A percentile compares a stretch with the other conserved stretches of the same genome.
phyloP scores from a whole-genome alignment of 2,888 invertebrate species.

The Drosophila macrothrix region DNA sequence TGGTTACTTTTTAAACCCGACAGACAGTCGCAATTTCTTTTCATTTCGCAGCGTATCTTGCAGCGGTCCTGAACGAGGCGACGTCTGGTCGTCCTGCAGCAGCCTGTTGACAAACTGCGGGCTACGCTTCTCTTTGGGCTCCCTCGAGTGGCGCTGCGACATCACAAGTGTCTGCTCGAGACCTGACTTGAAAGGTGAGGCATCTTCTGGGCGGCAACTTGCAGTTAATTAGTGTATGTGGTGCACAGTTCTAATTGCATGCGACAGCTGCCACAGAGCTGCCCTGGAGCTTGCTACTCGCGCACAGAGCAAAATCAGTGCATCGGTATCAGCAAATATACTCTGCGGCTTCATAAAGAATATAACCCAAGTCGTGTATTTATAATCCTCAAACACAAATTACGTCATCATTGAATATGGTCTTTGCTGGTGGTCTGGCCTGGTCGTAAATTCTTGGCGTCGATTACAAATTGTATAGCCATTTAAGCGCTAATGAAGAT shows the following conservation, averaged over 20 bases:
- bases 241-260: constrained; percentile 65
- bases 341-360: constrained; percentile 46
- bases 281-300: constrained; percentile 14
- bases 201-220: constrained; percentile 46
- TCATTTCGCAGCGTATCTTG: constrained; percentile 64
- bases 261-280: constrained; percentile 58
- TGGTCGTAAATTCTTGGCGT: constrained; percentile 23
- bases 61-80: constrained; percentile 20
- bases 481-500: constrained; percentile 73
- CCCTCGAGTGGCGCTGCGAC: constrained; percentile 66
- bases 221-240: constrained; percentile 76
- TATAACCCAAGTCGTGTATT: constrained; percentile 5
- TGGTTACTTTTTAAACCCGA: constrained; percentile 46
- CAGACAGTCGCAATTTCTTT: constrained; percentile 78
- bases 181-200: constrained; percentile 45
- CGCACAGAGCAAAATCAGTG: constrained; percentile 7
- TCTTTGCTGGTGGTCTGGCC: constrained; percentile 42
- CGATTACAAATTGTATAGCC: constrained; percentile 53
- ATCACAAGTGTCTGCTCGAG: constrained; percentile 66
- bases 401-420: constrained; percentile 19
- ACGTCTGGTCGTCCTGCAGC: constrained; percentile 18
- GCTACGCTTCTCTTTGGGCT: constrained; percentile 37
- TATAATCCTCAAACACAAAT: constrained; percentile 37
- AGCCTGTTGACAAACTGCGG: constrained; percentile 72
- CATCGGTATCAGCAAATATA: constrained; percentile 23